phyloP scores from a whole-genome alignment of 1,140 invertebrate genomes.

The Apis cerana region DNA sequence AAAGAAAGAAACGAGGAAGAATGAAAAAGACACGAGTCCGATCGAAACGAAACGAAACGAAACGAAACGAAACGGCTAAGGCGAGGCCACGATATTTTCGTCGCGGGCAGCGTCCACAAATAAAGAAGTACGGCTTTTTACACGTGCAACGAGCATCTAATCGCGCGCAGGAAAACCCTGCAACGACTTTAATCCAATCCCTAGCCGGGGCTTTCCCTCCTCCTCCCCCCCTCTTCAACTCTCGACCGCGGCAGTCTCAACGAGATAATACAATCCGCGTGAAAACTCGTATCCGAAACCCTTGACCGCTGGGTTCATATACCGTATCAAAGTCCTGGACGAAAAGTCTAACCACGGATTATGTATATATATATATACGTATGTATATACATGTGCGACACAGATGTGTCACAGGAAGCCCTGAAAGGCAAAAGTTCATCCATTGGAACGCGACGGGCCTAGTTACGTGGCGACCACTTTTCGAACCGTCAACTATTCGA shows the following conservation, averaged over 20 bases:
- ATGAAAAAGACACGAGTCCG: neutral
- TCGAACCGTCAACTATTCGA: conserved; percentile 19
- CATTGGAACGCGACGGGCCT: conserved; percentile 15
- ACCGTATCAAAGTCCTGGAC: conserved; percentile 25
- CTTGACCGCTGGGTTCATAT: neutral
- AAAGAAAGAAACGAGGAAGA: neutral
- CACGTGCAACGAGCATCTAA: neutral
- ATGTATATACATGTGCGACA: conserved; percentile 8
- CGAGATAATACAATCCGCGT: conserved; percentile 56
- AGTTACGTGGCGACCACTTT: neutral
- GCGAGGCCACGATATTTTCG: neutral
- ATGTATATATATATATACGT: conserved; percentile 14
- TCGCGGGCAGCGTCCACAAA: neutral
- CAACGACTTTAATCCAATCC: conserved; percentile 26
- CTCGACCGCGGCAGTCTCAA: neutral
- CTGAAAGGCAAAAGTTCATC: conserved; percentile 20
- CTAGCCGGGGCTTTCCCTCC: neutral
- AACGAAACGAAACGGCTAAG: neutral
- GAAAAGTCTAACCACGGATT: conserved; percentile 44
- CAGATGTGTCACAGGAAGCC: conserved; percentile 23
- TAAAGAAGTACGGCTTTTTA: neutral
- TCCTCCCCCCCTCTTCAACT: neutral
- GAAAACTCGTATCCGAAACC: conserved; percentile 48
- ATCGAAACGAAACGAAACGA: neutral
- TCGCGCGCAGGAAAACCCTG: conserved; percentile 9